phyloP scores from a whole-genome alignment of 2,113 vertebrate species.

The Cebidichthys violaceus region DNA sequence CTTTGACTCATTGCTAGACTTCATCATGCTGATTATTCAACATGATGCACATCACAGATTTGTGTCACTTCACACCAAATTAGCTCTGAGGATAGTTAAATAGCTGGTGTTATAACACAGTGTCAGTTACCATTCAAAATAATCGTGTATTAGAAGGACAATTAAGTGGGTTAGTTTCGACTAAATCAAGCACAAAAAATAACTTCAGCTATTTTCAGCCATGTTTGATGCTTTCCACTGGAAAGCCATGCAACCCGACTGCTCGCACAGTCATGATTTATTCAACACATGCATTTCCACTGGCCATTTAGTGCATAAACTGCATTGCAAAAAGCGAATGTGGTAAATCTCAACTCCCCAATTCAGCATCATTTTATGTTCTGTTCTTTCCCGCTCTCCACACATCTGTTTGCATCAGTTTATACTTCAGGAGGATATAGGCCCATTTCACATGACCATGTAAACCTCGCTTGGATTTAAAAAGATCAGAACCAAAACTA shows the following conservation, averaged over 20 bases:
- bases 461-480: slow-evolving; percentile 3
- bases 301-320: slow-evolving; percentile 23
- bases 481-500: neutral
- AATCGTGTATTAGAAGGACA: too few relatives aligned
- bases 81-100: neutral
- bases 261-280: slow-evolving; percentile 49
- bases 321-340: neutral
- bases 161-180: neutral
- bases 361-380: neutral
- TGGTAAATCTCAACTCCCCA: neutral
- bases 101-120: neutral
- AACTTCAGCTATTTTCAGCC: neutral
- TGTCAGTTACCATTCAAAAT: neutral
- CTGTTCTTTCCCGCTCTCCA: neutral
- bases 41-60: neutral
- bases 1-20: slow-evolving; percentile 16
- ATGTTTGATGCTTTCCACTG: slow-evolving; percentile 2
- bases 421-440: neutral
- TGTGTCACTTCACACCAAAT: slow-evolving; percentile 2
- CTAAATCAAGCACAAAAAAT: neutral
- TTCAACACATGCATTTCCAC: slow-evolving; percentile 50
- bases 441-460: neutral
- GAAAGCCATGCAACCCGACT: neutral
- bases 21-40: neutral
- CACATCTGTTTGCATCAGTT: neutral